Base-by-base conservation (phyloP, 2,797 vertebrate species). In the Parotocinclus haroldoi region DNA sequence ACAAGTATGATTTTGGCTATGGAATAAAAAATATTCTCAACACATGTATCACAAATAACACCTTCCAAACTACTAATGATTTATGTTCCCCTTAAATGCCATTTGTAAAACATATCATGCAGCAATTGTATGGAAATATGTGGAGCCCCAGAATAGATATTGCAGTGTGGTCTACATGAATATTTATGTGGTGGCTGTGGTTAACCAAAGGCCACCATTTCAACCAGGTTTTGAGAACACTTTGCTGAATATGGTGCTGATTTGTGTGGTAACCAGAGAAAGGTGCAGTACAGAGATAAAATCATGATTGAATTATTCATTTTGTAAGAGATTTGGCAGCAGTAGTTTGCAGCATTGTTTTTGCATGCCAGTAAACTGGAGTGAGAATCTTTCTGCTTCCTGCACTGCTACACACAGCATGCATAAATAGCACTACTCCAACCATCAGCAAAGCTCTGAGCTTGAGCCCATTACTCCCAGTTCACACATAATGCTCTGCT, bases 291-390 rank as follows among this genome's bases (percentile, higher is more conserved):
- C 81, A 76, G 76, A 75, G 60, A 82, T 81, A 83, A 84, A 79
- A 84, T 78, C 78, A 84, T 83, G 87, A 88, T 89, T 92, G 87
- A 93, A 91, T 93, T 90, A 93, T 92, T 91, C 87, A 89, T 82
- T 84, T 86, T 83, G 88, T 79, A 89, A 88, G 84, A 82, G 85
- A 89, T 84, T 90, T 92, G 85, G 87, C 82, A 87, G 86, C 66
- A 85, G 80, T 86, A 88, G 83, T 80, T 79, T 74, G 76, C 82
- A 91, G 90, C 89, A 87, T 85, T 86, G 84, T 82, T 86, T n/a
- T 90, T 82, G 85, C 89, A 86, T 89, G 83, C 80, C 82, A 84
- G 70, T 42, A 71, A 73, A 69, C 78, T 79, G 76, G 80, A 78
- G 80, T 84, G 79, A 80, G 79, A 75, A 79, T 84, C 80, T 85